Evolutionary conservation across 2,888 invertebrate species (phyloP).

Genomic region (Leucoma salicis): DNA sequence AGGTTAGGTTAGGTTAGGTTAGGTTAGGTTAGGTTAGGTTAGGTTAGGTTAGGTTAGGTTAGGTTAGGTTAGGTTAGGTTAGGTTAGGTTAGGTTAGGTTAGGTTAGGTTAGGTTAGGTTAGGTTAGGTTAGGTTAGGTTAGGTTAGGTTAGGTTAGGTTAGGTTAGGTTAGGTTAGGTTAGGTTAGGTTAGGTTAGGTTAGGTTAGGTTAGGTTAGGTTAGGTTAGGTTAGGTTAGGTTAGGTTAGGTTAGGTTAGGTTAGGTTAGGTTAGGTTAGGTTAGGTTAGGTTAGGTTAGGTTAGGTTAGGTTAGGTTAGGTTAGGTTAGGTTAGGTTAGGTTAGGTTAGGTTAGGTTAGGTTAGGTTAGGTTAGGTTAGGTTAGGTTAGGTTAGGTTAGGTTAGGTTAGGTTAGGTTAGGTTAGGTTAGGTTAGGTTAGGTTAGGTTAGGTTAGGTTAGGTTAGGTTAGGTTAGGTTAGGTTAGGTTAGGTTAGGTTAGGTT

Average conservation of each 20-base stretch:
- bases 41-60: slow-evolving; percentile 23
- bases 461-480: too few relatives aligned
- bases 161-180: slow-evolving; percentile 6
- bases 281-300: slow-evolving; percentile 24
- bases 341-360: too few relatives aligned
- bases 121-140: slow-evolving; percentile 23
- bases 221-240: slow-evolving; percentile 18
- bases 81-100: slow-evolving; percentile 22
- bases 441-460: too few relatives aligned
- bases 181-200: slow-evolving; percentile 14
- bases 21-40: slow-evolving; percentile 20
- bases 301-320: too few relatives aligned
- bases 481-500: too few relatives aligned
- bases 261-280: slow-evolving; percentile 22
- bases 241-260: slow-evolving; percentile 19
- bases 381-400: too few relatives aligned
- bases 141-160: slow-evolving; percentile 9
- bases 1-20: slow-evolving; percentile 20
- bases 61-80: slow-evolving; percentile 22
- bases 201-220: slow-evolving; percentile 15
- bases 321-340: too few relatives aligned
- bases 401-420: too few relatives aligned
- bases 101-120: slow-evolving; percentile 19
- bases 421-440: too few relatives aligned
- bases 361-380: too few relatives aligned